These are phyloP conservation scores for Ganaspis brasiliensis DNA, from an alignment of 2,888 invertebrate genomes.

Conservation along the genomic window DNA sequence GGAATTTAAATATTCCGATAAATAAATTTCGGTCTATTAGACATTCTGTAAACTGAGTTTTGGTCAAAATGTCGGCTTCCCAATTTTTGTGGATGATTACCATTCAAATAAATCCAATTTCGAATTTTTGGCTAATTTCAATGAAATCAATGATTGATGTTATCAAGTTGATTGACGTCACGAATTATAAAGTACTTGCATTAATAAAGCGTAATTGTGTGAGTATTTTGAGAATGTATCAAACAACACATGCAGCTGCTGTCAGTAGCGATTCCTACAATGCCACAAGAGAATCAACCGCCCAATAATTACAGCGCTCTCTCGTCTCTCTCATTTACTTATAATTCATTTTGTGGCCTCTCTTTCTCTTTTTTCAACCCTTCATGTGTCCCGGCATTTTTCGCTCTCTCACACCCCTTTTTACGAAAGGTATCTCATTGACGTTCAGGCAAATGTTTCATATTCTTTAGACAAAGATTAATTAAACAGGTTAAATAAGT, in stretches of 20 bases:
- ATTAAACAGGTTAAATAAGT: not conserved
- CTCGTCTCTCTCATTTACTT: constrained; percentile 3
- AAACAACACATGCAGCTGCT: constrained; percentile 62
- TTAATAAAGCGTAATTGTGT: constrained; percentile 26
- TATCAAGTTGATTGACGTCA: not conserved
- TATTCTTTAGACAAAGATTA: constrained; percentile 21
- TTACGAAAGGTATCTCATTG: not conserved
- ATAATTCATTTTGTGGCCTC: not conserved
- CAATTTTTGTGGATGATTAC: too few relatives aligned
- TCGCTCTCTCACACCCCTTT: not conserved
- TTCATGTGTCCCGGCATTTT: not conserved
- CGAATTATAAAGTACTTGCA: not conserved
- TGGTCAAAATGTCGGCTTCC: too few relatives aligned
- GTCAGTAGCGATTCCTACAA: constrained; percentile 64
- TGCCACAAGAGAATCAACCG: constrained; percentile 63
- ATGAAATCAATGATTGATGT: not conserved
- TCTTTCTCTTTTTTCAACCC: constrained; percentile 12
- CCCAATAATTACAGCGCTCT: constrained; percentile 61
- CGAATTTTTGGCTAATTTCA: too few relatives aligned
- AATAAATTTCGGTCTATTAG: too few relatives aligned
- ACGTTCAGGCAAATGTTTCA: not conserved
- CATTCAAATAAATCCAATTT: too few relatives aligned
- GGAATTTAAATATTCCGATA: too few relatives aligned
- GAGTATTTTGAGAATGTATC: constrained; percentile 58
- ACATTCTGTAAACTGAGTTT: too few relatives aligned